Percentiles rank a stretch among this genome's conserved stretches.
phyloP scores from a whole-genome alignment of 92 coral and sea anemone genomes.

The Phenganax subtilis region DNA sequence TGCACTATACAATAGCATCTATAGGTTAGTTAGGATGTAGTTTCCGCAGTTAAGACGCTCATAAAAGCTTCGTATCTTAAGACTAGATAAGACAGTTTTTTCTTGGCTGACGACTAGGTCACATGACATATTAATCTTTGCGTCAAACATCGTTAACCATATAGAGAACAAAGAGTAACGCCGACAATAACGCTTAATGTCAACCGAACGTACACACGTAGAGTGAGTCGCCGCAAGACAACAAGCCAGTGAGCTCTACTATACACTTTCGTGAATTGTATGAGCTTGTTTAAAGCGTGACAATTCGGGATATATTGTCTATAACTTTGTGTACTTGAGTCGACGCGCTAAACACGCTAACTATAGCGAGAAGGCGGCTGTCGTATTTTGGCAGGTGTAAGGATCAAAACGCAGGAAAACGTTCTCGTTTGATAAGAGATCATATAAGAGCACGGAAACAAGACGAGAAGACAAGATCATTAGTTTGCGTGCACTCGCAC shows the following conservation, averaged over 20 bases:
- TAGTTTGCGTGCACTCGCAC: background rate
- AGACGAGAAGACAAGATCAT: background rate
- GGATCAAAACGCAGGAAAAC: background rate
- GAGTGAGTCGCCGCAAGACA: slow-evolving; percentile 15
- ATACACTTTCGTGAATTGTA: too few species aligned
- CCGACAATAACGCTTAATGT: slow-evolving; percentile 43
- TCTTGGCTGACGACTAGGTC: slow-evolving; percentile 41
- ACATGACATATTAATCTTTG: slow-evolving; percentile 97
- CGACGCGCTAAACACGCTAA: too few species aligned
- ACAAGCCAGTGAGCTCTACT: background rate
- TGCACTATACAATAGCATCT: too few species aligned
- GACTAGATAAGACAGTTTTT: too few species aligned
- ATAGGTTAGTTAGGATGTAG: too few species aligned
- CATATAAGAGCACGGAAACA: background rate
- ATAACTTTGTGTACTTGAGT: too few species aligned
- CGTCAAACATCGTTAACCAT: slow-evolving; percentile 94
- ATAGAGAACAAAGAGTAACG: slow-evolving; percentile 38
- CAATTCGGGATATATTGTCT: too few species aligned
- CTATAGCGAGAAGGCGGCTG: too few species aligned
- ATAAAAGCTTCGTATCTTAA: too few species aligned
- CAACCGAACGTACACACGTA: slow-evolving; percentile 28
- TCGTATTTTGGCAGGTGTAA: too few species aligned
- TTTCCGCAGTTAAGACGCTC: too few species aligned
- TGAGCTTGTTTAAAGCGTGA: too few species aligned
- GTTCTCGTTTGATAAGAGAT: background rate